Conservation (phyloP, 2,797 vertebrate species). For the Cheirogaleus major region DNA sequence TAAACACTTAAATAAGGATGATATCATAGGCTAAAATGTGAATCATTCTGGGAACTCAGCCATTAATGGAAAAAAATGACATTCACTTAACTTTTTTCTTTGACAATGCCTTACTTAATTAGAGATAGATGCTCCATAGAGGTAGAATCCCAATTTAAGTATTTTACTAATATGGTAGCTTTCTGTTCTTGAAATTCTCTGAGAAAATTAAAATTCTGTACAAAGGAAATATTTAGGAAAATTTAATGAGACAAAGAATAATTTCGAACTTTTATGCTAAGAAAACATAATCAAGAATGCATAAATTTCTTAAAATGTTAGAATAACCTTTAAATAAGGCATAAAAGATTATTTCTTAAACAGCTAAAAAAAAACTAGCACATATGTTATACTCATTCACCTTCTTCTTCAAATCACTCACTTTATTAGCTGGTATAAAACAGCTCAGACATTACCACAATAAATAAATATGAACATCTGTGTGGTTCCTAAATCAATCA, state of each 20-base stretch:
- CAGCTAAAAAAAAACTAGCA: constrained; percentile 77
- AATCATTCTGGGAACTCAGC: constrained; percentile 71
- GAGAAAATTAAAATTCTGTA: constrained; percentile 46
- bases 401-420: constrained; percentile 84
- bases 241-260: constrained; percentile 34
- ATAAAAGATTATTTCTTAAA: constrained; percentile 78
- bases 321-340: constrained; percentile 77
- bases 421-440: constrained; percentile 84
- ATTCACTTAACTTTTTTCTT: constrained; percentile 34
- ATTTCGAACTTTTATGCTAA: constrained; percentile 33
- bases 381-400: constrained; percentile 85
- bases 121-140: background rate
- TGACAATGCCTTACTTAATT: constrained; percentile 53
- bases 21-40: constrained; percentile 73
- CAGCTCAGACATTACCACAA: constrained; percentile 84
- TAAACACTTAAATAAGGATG: constrained; percentile 74
- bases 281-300: constrained; percentile 63
- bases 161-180: background rate
- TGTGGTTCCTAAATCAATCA: constrained; percentile 78
- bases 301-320: constrained; percentile 77
- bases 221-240: constrained; percentile 33
- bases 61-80: constrained; percentile 64
- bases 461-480: constrained; percentile 85
- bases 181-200: constrained; percentile 2
- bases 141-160: background rate